A percentile compares a stretch with the other conserved stretches of the same genome.
phyloP scores from a whole-genome alignment of 2,888 invertebrate species.

The Amphimallon solstitiale region DNA sequence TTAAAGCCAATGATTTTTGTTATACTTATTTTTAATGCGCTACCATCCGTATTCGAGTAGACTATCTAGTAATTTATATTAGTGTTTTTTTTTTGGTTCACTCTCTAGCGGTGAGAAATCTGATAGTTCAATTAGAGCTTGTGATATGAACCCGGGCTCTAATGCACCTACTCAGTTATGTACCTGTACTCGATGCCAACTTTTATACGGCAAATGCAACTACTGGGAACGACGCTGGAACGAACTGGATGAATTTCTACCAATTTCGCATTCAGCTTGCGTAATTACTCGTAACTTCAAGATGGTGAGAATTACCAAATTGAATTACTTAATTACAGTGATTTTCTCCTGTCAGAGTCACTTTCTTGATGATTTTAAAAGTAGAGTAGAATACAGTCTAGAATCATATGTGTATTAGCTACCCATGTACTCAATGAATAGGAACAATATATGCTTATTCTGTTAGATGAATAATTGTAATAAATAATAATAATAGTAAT shows the following conservation, averaged over 20 bases:
- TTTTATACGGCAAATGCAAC: not conserved
- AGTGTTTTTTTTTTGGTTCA: constrained; percentile 17
- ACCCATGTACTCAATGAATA: too few relatives aligned
- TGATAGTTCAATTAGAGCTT: constrained; percentile 51
- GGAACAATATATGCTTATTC: too few relatives aligned
- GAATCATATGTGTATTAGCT: too few relatives aligned
- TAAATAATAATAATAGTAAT: too few relatives aligned
- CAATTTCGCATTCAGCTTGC: constrained; percentile 45
- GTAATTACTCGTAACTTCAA: constrained; percentile 43
- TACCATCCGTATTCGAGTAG: not conserved
- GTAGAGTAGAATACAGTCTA: too few relatives aligned
- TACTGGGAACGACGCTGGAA: not conserved
- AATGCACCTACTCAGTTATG: constrained; percentile 46
- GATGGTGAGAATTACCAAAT: constrained; percentile 43
- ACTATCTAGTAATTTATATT: constrained; percentile 27
- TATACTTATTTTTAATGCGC: not conserved
- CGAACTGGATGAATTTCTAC: constrained; percentile 38
- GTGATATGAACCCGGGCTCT: constrained; percentile 43
- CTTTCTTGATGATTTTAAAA: constrained; percentile 4
- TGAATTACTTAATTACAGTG: constrained; percentile 44
- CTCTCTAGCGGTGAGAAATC: constrained; percentile 47
- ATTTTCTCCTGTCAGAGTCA: constrained; percentile 20
- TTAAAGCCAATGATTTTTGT: not conserved
- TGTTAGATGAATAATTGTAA: too few relatives aligned
- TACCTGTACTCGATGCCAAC: constrained; percentile 36